A percentile compares a stretch with the other conserved stretches of the same genome.
These are phyloP conservation scores for Sarcophaga bullata DNA, from an alignment of 1,140 invertebrate species.

Conservation along the genomic window DNA sequence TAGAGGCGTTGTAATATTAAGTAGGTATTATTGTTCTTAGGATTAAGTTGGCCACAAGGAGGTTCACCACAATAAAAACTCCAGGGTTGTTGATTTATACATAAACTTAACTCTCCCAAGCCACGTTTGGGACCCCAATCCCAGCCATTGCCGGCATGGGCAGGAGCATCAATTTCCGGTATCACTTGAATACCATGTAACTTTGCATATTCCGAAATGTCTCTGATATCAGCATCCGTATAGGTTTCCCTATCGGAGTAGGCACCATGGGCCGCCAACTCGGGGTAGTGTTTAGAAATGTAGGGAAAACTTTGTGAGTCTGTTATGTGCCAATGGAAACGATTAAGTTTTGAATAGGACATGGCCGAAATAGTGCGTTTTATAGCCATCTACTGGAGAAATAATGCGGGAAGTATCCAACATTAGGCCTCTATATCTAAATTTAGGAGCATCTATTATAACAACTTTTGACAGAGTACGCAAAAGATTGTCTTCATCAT, in stretches of 20 bases:
- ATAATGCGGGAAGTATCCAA: conserved; percentile 83
- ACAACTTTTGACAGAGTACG: conserved; percentile 71
- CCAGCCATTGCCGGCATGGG: conserved; percentile 84
- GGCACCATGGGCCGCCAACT: conserved; percentile 78
- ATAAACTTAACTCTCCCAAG: conserved; percentile 76
- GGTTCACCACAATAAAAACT: conserved; percentile 81
- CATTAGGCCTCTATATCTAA: conserved; percentile 76
- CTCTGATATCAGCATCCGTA: conserved; percentile 73
- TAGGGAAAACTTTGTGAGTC: conserved; percentile 87
- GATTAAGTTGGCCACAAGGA: conserved; percentile 85
- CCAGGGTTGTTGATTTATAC: conserved; percentile 82
- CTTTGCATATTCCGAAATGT: conserved; percentile 74
- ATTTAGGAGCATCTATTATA: conserved; percentile 71
- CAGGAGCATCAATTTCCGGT: conserved; percentile 82
- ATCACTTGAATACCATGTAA: conserved; percentile 74
- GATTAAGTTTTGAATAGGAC: conserved; percentile 83
- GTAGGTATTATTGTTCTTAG: conserved; percentile 79
- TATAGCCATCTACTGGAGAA: conserved; percentile 75
- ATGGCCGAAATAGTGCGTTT: conserved; percentile 80
- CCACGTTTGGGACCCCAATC: conserved; percentile 77
- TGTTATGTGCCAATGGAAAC: conserved; percentile 87
- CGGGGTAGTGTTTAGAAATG: conserved; percentile 74
- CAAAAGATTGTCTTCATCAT: conserved; percentile 71
- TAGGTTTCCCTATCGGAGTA: conserved; percentile 78
- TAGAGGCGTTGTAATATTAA: conserved; percentile 75